Evolutionary conservation across 2,113 vertebrate genomes (phyloP), one percentile per base, ranked within the genome.

Genomic region (Helogale parvula): DNA sequence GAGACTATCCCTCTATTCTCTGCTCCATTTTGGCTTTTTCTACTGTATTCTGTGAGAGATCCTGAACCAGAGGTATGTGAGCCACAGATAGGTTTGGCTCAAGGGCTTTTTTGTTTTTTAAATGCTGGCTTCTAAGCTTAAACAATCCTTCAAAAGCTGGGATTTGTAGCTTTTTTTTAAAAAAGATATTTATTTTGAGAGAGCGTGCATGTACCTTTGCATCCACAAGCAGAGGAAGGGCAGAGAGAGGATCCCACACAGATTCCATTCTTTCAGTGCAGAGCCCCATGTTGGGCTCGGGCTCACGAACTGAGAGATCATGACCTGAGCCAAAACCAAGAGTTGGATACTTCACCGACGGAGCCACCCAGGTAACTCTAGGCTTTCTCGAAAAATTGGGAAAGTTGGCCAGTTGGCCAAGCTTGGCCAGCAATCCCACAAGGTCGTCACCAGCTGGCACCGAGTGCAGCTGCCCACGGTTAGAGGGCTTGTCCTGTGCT

Each of bases 391-490:
- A 77, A 33, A 52, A 82, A 52, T 41, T 14, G 66, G 21, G 60
- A 68, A 45, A 66, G 31, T 45, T 68, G 57, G 19, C 54, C 54
- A 14, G 52, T 52, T 52, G 60, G 33, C n/a, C 79, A 31, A 8
- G 19, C 1, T 19, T 12, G 69, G 35, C 45, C 57, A 29, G 14
- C 5, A 14, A 19, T 27, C 50, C n/a, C 45, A 27, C 1, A 0
- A 33, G 45, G 21, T 27, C 41, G 86, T 27, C 71, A 25, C 65
- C 38, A 7, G 17, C 31, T 74, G 45, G 54, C 47, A 52, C 25
- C 2, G 31, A 21, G n/a, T 1, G 17, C 31, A 5, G 16, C 45
- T 38, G 31, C 25, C 33, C 3, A 2, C 3, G 1, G 1, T 21
- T 52, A n/a, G 11, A 25, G 29, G 25, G 14, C 14, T 2, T 4